A percentile compares a stretch with the other conserved stretches of the same genome.
Evolutionary conservation across 2,888 invertebrate species (phyloP).

Genomic region (Choristoneura rosaceana): DNA sequence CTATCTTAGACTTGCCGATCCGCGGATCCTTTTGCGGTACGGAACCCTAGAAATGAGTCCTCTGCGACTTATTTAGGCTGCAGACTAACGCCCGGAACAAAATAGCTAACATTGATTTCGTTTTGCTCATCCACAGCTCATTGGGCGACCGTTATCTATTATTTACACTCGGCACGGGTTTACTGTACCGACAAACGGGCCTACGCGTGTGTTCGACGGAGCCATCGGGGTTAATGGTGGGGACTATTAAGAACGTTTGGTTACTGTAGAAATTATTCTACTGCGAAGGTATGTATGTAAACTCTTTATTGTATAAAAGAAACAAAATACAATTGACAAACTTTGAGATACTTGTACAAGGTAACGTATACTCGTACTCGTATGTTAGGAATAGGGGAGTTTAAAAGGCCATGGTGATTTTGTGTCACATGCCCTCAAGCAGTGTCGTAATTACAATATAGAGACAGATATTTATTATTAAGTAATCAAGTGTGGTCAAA

Average conservation of each 20-base stretch:
- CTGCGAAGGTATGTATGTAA: too few relatives aligned
- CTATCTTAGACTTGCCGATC: too few relatives aligned
- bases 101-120: constrained; percentile 44
- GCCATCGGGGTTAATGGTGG: background rate
- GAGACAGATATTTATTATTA: too few relatives aligned
- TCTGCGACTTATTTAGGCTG: constrained; percentile 4
- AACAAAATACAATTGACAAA: too few relatives aligned
- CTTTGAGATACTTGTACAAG: too few relatives aligned
- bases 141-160: constrained; percentile 39
- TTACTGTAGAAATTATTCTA: background rate
- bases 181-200: constrained; percentile 26
- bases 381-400: too few relatives aligned
- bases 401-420: too few relatives aligned
- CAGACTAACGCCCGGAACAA: constrained; percentile 63
- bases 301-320: too few relatives aligned
- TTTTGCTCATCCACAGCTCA: constrained; percentile 40
- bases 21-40: background rate
- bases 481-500: too few relatives aligned
- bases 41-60: background rate
- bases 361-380: too few relatives aligned
- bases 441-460: too few relatives aligned
- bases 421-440: too few relatives aligned
- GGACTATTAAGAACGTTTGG: background rate
- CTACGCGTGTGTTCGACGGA: constrained; percentile 19
- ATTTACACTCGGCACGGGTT: constrained; percentile 34